A percentile compares a stretch with the other conserved stretches of the same genome.
These are phyloP conservation scores for Dynastes tityus DNA, from an alignment of 2,888 invertebrate species.

Conservation along the genomic window DNA sequence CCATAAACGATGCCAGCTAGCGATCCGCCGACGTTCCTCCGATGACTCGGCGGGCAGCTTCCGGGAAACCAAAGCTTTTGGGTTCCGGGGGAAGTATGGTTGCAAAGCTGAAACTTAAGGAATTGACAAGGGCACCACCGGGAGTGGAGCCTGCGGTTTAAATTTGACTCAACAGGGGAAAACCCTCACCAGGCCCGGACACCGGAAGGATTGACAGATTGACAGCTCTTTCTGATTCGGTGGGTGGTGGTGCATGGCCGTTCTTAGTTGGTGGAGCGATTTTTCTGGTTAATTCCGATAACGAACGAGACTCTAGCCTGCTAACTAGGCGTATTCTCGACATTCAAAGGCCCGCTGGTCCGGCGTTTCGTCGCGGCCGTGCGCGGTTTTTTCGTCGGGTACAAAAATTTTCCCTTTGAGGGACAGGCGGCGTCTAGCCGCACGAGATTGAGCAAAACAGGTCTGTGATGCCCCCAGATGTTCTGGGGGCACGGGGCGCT, in stretches of 20 bases:
- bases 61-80: conserved; percentile 77
- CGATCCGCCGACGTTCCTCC: conserved; percentile 74
- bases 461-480: conserved; percentile 73
- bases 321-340: conserved; percentile 71
- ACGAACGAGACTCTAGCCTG: conserved; percentile 78
- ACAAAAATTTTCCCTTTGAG: conserved; percentile 73
- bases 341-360: conserved; percentile 59
- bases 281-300: conserved; percentile 85
- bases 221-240: conserved; percentile 34
- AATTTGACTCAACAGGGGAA: conserved; percentile 78
- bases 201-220: conserved; percentile 70
- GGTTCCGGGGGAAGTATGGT: conserved; percentile 75
- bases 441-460: conserved; percentile 72
- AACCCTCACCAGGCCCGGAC: conserved; percentile 75
- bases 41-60: conserved; percentile 72
- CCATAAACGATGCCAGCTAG: conserved; percentile 79
- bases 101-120: conserved; percentile 72
- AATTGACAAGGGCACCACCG: conserved; percentile 74
- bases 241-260: conserved; percentile 82
- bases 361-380: conserved; percentile 56
- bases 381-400: conserved; percentile 65
- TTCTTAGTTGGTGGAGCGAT: conserved; percentile 82
- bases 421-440: conserved; percentile 76
- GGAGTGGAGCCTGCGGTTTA: conserved; percentile 83
- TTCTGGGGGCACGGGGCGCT: conserved; percentile 78